These are phyloP conservation scores for Drosophila micromelanica DNA, from an alignment of 1,140 invertebrate genomes.

Conservation along the genomic window DNA sequence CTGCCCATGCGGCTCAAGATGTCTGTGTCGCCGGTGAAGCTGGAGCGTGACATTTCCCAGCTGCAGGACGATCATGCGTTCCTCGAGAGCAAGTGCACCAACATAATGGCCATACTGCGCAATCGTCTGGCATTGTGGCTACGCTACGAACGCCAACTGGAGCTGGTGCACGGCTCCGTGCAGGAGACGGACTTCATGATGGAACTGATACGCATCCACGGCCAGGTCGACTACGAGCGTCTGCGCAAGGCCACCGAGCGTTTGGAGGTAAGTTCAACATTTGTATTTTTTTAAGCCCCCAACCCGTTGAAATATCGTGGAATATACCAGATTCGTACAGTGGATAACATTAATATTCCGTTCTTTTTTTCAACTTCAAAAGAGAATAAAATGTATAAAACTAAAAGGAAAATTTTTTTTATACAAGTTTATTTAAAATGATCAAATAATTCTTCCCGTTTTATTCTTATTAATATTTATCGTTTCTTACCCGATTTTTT, in stretches of 20 bases:
- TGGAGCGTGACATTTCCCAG: conserved; percentile 90
- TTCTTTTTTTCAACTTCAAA: no score
- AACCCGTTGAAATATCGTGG: no score
- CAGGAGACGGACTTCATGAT: conserved; percentile 94
- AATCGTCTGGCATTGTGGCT: conserved; percentile 89
- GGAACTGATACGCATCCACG: conserved; percentile 91
- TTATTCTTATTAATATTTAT: no score
- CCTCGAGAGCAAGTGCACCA: conserved; percentile 88
- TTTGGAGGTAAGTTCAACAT: conserved; percentile 88
- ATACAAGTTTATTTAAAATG: no score
- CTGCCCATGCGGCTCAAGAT: conserved; percentile 89
- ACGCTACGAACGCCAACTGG: conserved; percentile 90
- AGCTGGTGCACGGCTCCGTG: conserved; percentile 91
- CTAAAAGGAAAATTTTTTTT: no score
- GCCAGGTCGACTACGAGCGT: conserved; percentile 91
- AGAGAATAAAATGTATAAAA: no score
- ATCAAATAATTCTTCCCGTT: no score
- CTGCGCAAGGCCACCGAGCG: conserved; percentile 91
- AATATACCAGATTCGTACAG: no score
- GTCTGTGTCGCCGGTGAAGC: conserved; percentile 89
- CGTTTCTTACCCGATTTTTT: no score
- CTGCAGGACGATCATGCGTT: conserved; percentile 89
- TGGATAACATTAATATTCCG: no score
- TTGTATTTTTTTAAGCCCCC: neutral
- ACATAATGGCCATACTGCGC: conserved; percentile 88